Percentiles rank a stretch among this genome's conserved stretches.
Evolutionary conservation across 2,888 invertebrate genomes (phyloP).

Genomic region (Thereva nobilitata): DNA sequence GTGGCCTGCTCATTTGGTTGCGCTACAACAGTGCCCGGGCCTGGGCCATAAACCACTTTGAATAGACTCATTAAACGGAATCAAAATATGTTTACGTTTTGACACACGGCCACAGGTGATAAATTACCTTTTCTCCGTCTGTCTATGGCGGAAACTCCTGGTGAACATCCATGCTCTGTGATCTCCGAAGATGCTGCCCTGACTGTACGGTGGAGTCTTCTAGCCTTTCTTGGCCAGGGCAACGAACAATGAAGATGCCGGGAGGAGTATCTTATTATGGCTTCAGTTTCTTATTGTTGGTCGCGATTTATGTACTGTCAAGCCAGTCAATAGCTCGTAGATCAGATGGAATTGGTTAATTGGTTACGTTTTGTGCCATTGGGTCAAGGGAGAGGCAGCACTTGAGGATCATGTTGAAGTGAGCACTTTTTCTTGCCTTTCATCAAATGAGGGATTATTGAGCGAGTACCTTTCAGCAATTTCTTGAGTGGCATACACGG

Average conservation of each 20-base stretch:
- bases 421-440: not conserved
- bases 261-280: constrained; percentile 30
- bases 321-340: constrained; percentile 26
- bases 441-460: not conserved
- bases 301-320: constrained; percentile 29
- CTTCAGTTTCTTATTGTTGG: constrained; percentile 16
- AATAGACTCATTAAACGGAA: constrained; percentile 38
- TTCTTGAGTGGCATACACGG: constrained; percentile 16
- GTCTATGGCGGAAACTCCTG: not conserved
- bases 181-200: not conserved
- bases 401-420: constrained; percentile 2
- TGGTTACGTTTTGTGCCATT: constrained; percentile 23
- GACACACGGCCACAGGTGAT: constrained; percentile 36
- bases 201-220: constrained; percentile 6
- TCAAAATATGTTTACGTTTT: constrained; percentile 39
- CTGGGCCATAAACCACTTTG: constrained; percentile 37
- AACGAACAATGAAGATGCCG: constrained; percentile 31
- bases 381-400: constrained; percentile 4
- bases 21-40: constrained; percentile 15
- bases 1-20: constrained; percentile 27
- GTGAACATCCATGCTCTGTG: not conserved
- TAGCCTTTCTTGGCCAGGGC: constrained; percentile 12
- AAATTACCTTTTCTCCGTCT: constrained; percentile 27
- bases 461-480: constrained; percentile 1
- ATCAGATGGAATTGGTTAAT: constrained; percentile 34